Base-by-base conservation (phyloP, 2,888 invertebrate genomes). In the Mythimna ferrago region DNA sequence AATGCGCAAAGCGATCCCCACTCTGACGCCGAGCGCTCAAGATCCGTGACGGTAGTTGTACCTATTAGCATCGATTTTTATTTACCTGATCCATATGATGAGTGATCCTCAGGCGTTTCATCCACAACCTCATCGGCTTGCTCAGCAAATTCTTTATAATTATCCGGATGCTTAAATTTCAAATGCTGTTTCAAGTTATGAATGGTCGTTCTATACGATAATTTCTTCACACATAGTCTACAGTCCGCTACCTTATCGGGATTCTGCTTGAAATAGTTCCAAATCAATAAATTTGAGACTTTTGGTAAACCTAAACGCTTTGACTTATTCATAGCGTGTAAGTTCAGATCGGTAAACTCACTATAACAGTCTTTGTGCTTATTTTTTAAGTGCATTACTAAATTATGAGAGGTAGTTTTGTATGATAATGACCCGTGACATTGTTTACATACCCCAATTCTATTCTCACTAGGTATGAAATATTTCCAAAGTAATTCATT, bases 31-130 rank as follows among this genome's bases (percentile, higher is more conserved):
- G 26, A 26, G 26, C 26, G 26, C 26, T 26, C 26, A 26, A 26
- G 26, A 26, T 26, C 26, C 1, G 2, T 26, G 26, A 1, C 26
- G 2, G 26, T 26, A n/a, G n/a, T n/a, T n/a, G n/a, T n/a, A n/a
- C n/a, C n/a, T n/a, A n/a, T n/a, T n/a, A n/a, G n/a, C n/a, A n/a
- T n/a, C n/a, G n/a, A 26, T 26, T 26, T 26, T 1, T 26, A 26
- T 19, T 41, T 76, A 74, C 74, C 74, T 74, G 80, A 73, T 11
- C 54, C 73, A 11, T 16, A 19, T 16, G 78, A 7, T 0, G 16
- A 2, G 2, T 26, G 2, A 6, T 80, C 58, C 10, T 53, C 73
- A 53, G 26, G n/a, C 10, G 53, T 35, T 6, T 79, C 44, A 3
- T 6, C 21, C 0, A 0, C 11, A 2, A 44, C 14, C 0, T 21